These are phyloP conservation scores for Ditula angustiorana DNA, from an alignment of 2,888 invertebrate species.

Conservation along the genomic window DNA sequence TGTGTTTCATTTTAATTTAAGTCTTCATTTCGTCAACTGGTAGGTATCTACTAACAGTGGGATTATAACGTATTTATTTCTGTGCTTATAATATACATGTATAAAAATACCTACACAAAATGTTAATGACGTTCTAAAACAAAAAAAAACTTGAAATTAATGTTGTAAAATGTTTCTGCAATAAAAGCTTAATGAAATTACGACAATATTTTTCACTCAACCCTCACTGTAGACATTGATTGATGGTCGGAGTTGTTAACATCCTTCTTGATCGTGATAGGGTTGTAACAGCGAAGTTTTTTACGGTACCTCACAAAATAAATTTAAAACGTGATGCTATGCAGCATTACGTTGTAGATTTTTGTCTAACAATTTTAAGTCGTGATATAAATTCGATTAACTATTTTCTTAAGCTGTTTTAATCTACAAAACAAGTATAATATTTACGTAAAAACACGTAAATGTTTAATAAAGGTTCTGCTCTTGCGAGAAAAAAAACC, in stretches of 20 bases:
- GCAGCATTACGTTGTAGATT: slow-evolving; percentile 27
- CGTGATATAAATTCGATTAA: neutral
- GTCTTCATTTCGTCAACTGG: too few relatives aligned
- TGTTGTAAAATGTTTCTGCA: slow-evolving; percentile 44
- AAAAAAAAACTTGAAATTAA: slow-evolving; percentile 16
- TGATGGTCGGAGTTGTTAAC: slow-evolving; percentile 64
- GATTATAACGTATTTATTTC: too few relatives aligned
- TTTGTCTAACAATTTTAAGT: neutral
- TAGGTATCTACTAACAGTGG: too few relatives aligned
- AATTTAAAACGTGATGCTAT: slow-evolving; percentile 37
- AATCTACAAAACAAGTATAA: too few relatives aligned
- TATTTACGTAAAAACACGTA: too few relatives aligned
- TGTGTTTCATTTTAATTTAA: too few relatives aligned
- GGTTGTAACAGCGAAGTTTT: slow-evolving; percentile 52
- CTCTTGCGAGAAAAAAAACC: too few relatives aligned
- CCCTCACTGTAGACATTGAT: slow-evolving; percentile 59
- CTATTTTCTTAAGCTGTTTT: too few relatives aligned
- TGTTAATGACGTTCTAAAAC: neutral
- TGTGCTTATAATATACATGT: too few relatives aligned
- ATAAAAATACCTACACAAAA: neutral
- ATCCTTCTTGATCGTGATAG: slow-evolving; percentile 64
- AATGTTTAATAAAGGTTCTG: too few relatives aligned
- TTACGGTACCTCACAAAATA: slow-evolving; percentile 33
- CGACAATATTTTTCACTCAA: slow-evolving; percentile 45
- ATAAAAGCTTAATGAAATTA: slow-evolving; percentile 49